These are phyloP conservation scores for Dufourea novaeangliae DNA, from an alignment of 1,140 invertebrate genomes.

Conservation along the genomic window DNA sequence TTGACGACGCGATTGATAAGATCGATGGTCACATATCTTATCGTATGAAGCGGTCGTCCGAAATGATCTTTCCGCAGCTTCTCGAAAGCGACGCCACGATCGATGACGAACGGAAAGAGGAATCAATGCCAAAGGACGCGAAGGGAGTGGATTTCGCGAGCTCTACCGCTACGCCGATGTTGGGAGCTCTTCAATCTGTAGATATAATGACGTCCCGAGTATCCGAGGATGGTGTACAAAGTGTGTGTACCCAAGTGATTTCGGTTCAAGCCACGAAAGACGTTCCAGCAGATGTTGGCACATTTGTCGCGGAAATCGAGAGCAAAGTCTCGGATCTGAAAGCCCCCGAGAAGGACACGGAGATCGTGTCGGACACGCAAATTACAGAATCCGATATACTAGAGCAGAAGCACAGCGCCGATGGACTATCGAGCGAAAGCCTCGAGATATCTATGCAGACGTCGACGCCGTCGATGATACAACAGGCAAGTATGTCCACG, in stretches of 20 bases:
- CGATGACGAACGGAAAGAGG: slow-evolving; percentile 7
- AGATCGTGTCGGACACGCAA: slow-evolving; percentile 1
- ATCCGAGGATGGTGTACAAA: slow-evolving; percentile 79
- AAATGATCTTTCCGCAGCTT: slow-evolving; percentile 93
- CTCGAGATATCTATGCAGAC: slow-evolving; percentile 30
- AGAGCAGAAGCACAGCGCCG: slow-evolving; percentile 47
- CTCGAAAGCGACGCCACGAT: slow-evolving; percentile 71
- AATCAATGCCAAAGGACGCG: slow-evolving; percentile 40
- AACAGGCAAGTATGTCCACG: slow-evolving; percentile 78
- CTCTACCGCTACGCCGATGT: slow-evolving; percentile 53
- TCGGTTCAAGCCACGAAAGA: slow-evolving; percentile 66
- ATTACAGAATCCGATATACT: slow-evolving; percentile 52
- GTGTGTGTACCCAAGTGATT: slow-evolving; percentile 83
- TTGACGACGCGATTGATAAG: slow-evolving; percentile 66
- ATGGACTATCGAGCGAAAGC: background rate
- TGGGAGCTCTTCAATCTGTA: slow-evolving; percentile 76
- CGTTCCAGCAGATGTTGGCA: background rate
- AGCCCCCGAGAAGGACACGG: slow-evolving; percentile 45
- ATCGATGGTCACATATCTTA: slow-evolving; percentile 80
- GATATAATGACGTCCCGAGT: slow-evolving; percentile 83
- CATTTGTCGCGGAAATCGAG: background rate
- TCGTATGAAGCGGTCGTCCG: slow-evolving; percentile 93
- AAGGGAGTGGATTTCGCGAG: slow-evolving; percentile 67
- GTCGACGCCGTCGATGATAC: slow-evolving; percentile 59
- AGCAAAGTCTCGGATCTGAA: slow-evolving; percentile 15